Conservation (phyloP, 2,797 vertebrate species). For the Xenops minutus region DNA sequence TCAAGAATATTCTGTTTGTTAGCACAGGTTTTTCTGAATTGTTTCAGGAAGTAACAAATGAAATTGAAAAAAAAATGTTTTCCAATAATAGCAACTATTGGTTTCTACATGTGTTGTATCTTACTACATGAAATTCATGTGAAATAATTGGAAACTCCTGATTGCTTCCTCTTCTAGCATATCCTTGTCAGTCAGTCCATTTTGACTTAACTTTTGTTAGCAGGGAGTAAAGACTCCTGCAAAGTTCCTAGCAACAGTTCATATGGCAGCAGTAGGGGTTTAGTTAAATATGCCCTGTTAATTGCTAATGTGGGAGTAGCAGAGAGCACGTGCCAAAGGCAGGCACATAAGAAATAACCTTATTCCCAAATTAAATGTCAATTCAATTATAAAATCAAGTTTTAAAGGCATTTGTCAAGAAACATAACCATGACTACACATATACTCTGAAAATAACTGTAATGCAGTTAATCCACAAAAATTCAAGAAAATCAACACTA, state of each 20-base stretch:
- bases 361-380: constrained; percentile 63
- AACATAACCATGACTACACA: not conserved
- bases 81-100: not conserved
- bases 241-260: constrained; percentile 57
- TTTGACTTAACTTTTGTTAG: constrained; percentile 41
- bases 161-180: constrained; percentile 1
- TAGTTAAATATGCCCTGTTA: constrained; percentile 63
- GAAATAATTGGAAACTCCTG: not conserved
- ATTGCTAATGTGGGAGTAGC: constrained; percentile 63
- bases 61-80: not conserved
- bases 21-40: not conserved
- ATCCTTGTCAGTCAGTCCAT: not conserved
- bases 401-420: constrained; percentile 56
- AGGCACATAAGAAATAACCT: constrained; percentile 45
- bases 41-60: not conserved
- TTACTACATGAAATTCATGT: not conserved
- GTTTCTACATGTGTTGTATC: not conserved
- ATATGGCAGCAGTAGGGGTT: constrained; percentile 28
- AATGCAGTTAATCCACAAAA: not conserved
- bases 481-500: not conserved
- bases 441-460: not conserved
- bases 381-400: constrained; percentile 40
- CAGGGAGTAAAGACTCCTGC: constrained; percentile 45
- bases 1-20: not conserved
- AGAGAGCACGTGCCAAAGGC: constrained; percentile 39